phyloP scores from a whole-genome alignment of 2,113 vertebrate genomes.

The Oxyura jamaicensis region DNA sequence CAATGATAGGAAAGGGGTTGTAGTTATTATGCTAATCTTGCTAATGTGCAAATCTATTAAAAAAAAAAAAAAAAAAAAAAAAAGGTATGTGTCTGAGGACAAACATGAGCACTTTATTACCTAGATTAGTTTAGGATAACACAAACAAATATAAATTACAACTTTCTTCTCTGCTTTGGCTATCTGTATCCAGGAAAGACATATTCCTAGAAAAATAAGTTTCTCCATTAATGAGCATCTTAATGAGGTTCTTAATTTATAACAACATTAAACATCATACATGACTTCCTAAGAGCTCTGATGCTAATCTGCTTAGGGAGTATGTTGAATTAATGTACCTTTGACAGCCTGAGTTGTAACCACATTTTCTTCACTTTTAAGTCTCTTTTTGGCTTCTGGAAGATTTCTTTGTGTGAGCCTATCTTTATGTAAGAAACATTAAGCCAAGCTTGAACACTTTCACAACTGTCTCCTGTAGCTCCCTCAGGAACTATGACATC shows the following conservation, averaged over 20 bases:
- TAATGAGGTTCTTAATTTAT: no score
- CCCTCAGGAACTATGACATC: not conserved
- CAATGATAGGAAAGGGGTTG: not conserved
- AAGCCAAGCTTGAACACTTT: not conserved
- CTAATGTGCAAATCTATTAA: not conserved
- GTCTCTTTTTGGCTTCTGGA: not conserved
- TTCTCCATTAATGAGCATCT: not conserved
- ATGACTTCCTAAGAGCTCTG: not conserved
- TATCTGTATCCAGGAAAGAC: not conserved
- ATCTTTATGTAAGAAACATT: not conserved
- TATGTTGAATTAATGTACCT: no score
- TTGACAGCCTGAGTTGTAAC: not conserved
- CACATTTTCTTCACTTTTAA: not conserved
- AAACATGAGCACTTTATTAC: not conserved
- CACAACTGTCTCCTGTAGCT: not conserved
- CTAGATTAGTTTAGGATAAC: not conserved
- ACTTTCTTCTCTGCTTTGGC: not conserved
- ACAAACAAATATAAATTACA: not conserved
- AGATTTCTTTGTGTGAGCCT: not conserved
- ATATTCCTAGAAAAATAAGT: not conserved
- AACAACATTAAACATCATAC: not conserved
- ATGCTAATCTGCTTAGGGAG: not conserved
- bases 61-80: not conserved
- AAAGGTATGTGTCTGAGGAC: not conserved
- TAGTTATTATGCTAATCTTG: not conserved